phyloP scores from a whole-genome alignment of 2,113 vertebrate species.

The Eclectus roratus region DNA sequence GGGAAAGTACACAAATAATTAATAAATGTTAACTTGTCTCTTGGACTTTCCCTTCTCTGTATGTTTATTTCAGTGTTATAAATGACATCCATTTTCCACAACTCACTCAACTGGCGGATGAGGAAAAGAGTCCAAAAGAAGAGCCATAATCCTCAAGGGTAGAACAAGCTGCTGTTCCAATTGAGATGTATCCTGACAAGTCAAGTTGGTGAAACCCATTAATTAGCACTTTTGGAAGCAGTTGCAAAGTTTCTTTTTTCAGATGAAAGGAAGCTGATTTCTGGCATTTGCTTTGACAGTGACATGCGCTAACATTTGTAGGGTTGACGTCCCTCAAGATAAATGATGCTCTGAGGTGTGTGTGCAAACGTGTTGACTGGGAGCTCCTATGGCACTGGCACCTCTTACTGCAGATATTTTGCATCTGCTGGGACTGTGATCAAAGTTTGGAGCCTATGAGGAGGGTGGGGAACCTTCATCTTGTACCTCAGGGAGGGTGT shows the following conservation, averaged over 20 bases:
- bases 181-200: conserved; percentile 77
- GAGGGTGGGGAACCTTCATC: background rate
- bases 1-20: conserved; percentile 13
- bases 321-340: conserved; percentile 80
- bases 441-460: background rate
- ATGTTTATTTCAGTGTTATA: conserved; percentile 52
- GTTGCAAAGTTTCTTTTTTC: conserved; percentile 81
- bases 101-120: background rate
- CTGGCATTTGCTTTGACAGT: conserved; percentile 82
- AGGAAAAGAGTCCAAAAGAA: conserved; percentile 38
- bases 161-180: conserved; percentile 66
- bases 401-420: conserved; percentile 41
- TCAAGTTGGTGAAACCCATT: conserved; percentile 81
- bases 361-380: conserved; percentile 73
- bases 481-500: background rate
- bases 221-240: conserved; percentile 86
- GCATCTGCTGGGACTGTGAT: conserved; percentile 6
- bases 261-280: conserved; percentile 83
- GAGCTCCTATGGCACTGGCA: conserved; percentile 14
- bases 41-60: background rate
- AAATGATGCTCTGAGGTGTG: conserved; percentile 75
- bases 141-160: conserved; percentile 65
- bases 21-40: conserved; percentile 27
- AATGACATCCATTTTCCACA: conserved; percentile 41
- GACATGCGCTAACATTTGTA: conserved; percentile 81